phyloP scores from a whole-genome alignment of 2,113 vertebrate species.

The Cairina moschata region DNA sequence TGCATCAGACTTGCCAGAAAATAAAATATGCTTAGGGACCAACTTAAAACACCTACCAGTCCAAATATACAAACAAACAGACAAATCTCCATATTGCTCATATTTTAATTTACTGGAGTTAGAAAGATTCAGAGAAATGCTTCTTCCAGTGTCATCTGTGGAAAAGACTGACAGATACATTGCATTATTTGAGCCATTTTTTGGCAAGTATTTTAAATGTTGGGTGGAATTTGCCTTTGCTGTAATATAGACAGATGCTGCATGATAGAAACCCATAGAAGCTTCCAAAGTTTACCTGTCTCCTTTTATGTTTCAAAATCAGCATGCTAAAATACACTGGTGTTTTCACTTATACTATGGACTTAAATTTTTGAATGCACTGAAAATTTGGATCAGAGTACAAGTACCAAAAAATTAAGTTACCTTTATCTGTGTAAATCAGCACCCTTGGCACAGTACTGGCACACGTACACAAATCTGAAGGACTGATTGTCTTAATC shows the following conservation, averaged over 20 bases:
- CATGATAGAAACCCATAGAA: neutral
- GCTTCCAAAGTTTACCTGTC: neutral
- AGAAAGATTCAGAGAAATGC: neutral
- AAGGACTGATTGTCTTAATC: neutral
- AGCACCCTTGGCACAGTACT: neutral
- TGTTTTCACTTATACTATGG: neutral
- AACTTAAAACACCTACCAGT: neutral
- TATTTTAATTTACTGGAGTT: neutral
- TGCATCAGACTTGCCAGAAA: neutral
- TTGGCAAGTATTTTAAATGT: neutral
- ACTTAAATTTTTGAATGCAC: neutral
- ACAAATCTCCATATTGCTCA: neutral
- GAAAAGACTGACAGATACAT: neutral
- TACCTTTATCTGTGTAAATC: neutral
- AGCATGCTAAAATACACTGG: neutral
- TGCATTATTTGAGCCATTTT: neutral
- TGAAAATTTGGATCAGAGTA: neutral
- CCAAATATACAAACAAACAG: neutral
- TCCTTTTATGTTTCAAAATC: neutral
- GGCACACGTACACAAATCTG: accelerated
- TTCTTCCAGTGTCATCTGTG: neutral
- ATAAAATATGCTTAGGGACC: neutral
- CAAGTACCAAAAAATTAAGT: neutral
- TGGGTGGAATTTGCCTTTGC: neutral
- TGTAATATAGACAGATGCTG: neutral